A percentile compares a stretch with the other conserved stretches of the same genome.
Evolutionary conservation across 2,888 invertebrate genomes (phyloP).

Genomic region (Mongoloraphidia duomilia): DNA sequence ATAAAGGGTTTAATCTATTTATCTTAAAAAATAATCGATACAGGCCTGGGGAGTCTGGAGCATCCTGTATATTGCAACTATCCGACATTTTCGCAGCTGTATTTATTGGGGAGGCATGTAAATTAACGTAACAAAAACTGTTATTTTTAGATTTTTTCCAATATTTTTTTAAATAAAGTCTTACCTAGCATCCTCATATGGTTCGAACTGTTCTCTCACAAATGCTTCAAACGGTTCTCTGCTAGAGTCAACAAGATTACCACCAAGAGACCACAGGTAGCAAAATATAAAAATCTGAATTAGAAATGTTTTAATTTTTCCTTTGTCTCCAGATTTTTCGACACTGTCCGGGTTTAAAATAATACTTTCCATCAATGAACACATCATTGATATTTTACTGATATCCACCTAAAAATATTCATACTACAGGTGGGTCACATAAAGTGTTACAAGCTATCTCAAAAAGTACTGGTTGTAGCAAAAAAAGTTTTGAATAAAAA

Average conservation of each 20-base stretch:
- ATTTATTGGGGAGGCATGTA: too few relatives aligned
- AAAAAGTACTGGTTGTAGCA: too few relatives aligned
- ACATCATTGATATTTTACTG: constrained; percentile 64
- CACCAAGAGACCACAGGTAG: constrained; percentile 77
- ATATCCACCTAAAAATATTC: constrained; percentile 51
- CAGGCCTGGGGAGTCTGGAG: too few relatives aligned
- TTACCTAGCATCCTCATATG: constrained; percentile 50
- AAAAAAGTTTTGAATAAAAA: too few relatives aligned
- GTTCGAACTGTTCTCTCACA: constrained; percentile 53
- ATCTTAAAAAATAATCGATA: too few relatives aligned
- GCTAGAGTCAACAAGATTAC: constrained; percentile 58
- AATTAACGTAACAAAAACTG: too few relatives aligned
- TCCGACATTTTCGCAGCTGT: too few relatives aligned
- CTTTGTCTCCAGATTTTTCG: constrained; percentile 37
- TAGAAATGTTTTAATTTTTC: constrained; percentile 46
- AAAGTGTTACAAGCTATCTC: too few relatives aligned
- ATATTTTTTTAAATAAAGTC: background rate
- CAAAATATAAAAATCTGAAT: constrained; percentile 68
- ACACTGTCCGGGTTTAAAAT: constrained; percentile 42
- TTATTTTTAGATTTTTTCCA: too few relatives aligned
- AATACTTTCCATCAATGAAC: constrained; percentile 56
- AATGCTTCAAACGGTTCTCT: constrained; percentile 55
- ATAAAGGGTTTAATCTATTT: too few relatives aligned
- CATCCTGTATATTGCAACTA: too few relatives aligned
- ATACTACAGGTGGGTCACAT: too few relatives aligned